Conservation (phyloP, 2,113 vertebrate genomes). For the Balaeniceps rex region DNA sequence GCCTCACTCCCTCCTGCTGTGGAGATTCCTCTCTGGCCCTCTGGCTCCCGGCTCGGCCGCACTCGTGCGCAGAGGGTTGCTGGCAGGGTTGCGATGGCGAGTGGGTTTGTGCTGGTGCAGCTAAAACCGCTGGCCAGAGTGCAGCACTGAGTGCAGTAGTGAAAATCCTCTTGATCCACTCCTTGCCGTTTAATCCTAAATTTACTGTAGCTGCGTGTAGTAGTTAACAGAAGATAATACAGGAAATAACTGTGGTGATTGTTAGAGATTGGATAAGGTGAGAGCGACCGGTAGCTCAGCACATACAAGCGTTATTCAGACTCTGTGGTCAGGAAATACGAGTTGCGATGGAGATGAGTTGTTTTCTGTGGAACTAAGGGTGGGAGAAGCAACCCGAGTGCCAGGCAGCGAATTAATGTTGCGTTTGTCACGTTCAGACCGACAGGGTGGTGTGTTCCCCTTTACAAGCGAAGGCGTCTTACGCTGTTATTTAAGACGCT, state of each 20-base stretch:
- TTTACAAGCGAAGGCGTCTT: rapidly evolving
- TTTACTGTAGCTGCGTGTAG: too few species aligned
- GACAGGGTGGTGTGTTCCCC: rapidly evolving
- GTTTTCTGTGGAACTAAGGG: not conserved
- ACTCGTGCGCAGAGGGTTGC: too few species aligned
- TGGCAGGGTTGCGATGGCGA: not conserved
- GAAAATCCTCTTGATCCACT: not conserved
- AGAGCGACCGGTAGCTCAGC: not conserved
- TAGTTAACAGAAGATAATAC: too few species aligned
- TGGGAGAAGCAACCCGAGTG: not conserved
- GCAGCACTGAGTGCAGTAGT: not conserved
- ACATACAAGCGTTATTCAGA: rapidly evolving
- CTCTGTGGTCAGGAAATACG: not conserved
- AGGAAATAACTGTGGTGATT: rapidly evolving
- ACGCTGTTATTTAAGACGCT: rapidly evolving
- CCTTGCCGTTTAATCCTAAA: not conserved
- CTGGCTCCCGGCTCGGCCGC: not conserved
- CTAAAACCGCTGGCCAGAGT: not conserved
- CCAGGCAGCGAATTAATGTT: rapidly evolving
- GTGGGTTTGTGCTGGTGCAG: not conserved
- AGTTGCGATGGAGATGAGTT: too few species aligned
- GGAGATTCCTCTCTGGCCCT: too few species aligned
- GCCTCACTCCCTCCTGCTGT: not conserved
- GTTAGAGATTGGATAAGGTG: too few species aligned
- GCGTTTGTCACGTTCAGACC: rapidly evolving